Base-by-base conservation (phyloP, 2,113 vertebrate genomes). In the Malaclemys terrapin region DNA sequence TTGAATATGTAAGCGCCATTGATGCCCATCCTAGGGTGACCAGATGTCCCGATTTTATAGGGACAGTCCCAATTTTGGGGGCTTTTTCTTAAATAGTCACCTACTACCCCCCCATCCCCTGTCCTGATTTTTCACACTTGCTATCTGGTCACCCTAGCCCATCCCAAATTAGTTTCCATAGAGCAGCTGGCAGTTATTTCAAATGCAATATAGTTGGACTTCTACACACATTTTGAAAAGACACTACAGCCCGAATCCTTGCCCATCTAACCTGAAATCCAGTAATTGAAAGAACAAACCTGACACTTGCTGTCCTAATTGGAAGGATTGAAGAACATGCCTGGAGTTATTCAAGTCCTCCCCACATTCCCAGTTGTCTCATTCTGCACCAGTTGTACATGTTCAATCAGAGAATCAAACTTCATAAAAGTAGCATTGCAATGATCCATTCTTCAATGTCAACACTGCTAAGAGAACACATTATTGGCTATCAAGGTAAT, bases 371-470 rank as follows among this genome's bases (percentile, higher is more conserved):
- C 29, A 56, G 35, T 62, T 93, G 4, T 52, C 62, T 62, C 82
- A 4, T 92, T 93, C 78, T 75, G 89, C 92, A 83, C 65, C 88
- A 88, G 72, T 83, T 94, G 50, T 14, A 92, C 50, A 49, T 35
- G 76, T 80, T 94, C 94, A 91, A 88, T 89, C 96, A 50, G 75
- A 56, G 31, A 93, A 90, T 94, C 93, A 89, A 86, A 94, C 90
- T 93, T 87, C 80, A 83, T 89, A 56, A 10, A 91, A 47, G 52
- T 91, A 65, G 75, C 19, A 88, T 91, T 91, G 85, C 91, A 88
- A 82, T 91, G 96, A 95, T 90, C 75, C 13, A 10, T 93, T 85
- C 42, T 80, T 80, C 59, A 88, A 22, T 54, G 56, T 91, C 9
- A 76, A 13, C 27, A 8, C 9, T 93, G 87, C 85, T 9, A 0